Base-by-base conservation (phyloP, 37 sponge, comb jelly and placozoan species). In the Oscarella lobularis region DNA sequence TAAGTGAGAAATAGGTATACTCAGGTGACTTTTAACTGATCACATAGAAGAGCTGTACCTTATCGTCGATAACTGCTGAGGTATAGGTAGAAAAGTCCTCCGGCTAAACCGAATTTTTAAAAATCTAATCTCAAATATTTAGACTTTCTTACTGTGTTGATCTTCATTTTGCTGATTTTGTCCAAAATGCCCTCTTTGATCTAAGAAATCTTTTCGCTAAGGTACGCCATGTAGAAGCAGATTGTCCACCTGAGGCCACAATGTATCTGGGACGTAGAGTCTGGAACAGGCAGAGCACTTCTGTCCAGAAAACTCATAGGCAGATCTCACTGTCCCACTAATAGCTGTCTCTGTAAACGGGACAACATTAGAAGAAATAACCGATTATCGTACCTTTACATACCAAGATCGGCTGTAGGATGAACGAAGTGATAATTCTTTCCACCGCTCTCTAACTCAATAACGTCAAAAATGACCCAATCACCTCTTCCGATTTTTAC, bases 401-500 rank as follows among this genome's bases (percentile, higher is more conserved):
- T 79, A 77, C 83, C 80, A 14, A 85, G 39, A 39, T 88, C 84
- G 38, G 96, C 92, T 3, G 87, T 74, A 1, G 78, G 73, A 72
- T 97, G 98, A 20, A 93, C 83, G 38, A 90, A 74, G 66, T 97
- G 98, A 73, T 85, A 97, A 82, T 97, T 97, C 83, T 92, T 97
- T 32, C 98, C 98, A 38, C 98, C 98, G 79, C 89, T 85, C 71
- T 97, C 98, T 84, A 72, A 3, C 3, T 2, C 1, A 2, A 34
- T 35, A 73, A 33, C 34, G 30, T 36, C 74, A 73, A 33, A 76
- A 33, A 76, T 31, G 69, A 39, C 32, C 72, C 34, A n/a, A 39
- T 55, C 73, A 66, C 68, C 31, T 2, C 32, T 31, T 3, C 31
- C 3, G 39, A 36, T 30, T 27, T 67, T 67, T 68, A 81, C 82